Evolutionary conservation across 2,113 vertebrate species (phyloP), one percentile per base, ranked within the genome.

Genomic region (Empidonax traillii): DNA sequence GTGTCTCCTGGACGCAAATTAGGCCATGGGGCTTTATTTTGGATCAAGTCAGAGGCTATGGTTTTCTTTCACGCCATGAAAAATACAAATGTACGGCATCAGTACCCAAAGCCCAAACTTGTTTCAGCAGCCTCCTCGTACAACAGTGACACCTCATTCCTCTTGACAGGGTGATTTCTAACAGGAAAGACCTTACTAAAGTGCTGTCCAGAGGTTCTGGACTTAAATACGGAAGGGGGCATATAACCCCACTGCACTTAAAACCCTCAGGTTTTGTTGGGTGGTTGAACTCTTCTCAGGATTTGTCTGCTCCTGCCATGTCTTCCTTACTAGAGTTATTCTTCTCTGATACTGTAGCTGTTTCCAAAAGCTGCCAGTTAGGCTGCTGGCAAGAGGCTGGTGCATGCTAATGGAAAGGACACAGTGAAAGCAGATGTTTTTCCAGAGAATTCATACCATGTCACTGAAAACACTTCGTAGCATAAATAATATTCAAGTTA

Each of bases 361-460:
- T 87, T 91, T 47, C 37, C 41, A 68, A 66, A 76, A 67, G 12
- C 56, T 75, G 69, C 69, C 16, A 19, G 37, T 41, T 62, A 20
- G 0, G 9, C 19, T 33, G n/a, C 6, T 68, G 67, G n/a, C 39
- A 44, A 52, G 73, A 41, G 39, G 35, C 21, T 80, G 35, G n/a
- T 46, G 18, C 8, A 1, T 37, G n/a, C 25, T 41, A 28, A 46
- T 37, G 31, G 53, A 41, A 67, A 28, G 62, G 20, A 25, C 0
- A 1, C 27, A 30, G 25, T 44, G 67, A 76, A 65, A 90, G 19
- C 27, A 83, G 39, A 17, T 22, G 44, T 17, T 69, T 76, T 84
- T 77, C 44, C 10, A 2, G 59, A 69, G 55, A n/a, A 80, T 47
- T 68, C 2, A 0, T 23, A n/a, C 18, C 24, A 19, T 0, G 0